Base-by-base conservation (phyloP, 2,113 vertebrate species). In the Istiophorus platypterus region DNA sequence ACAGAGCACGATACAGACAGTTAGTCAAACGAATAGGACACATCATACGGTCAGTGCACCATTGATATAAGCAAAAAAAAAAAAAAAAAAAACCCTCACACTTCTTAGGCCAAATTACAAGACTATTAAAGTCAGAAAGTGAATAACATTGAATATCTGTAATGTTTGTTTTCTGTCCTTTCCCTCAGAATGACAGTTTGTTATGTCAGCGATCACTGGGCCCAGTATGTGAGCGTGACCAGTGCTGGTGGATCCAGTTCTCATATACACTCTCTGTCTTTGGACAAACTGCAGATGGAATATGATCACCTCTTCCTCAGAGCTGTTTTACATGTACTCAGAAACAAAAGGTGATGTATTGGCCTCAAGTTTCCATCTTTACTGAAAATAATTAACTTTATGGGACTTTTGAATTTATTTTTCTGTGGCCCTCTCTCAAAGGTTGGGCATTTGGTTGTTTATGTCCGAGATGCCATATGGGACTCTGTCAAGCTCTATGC, bases 381-480 rank as follows among this genome's bases (percentile, higher is more conserved):
- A 20, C 37, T 54, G 14, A 2, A 51, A 62, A 14, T 37, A 0
- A n/a, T 84, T 76, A 62, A 29, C n/a, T 39, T 71, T 24, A 11
- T 8, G 22, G 24, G 12, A 5, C 68, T 80, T 39, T 18, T 10
- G 29, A 18, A 12, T 49, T 58, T n/a, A 22, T 57, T 26, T 26
- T n/a, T 26, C 8, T 63, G 20, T 64, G 7, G 22, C 72, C 15
- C 26, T 76, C 22, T 80, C 59, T 69, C 1, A 65, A 92, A 99
- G 98, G 91, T 76, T 99, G 83, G 98, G 98, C 41, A 96, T 99
- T 85, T 99, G 98, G 98, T 94, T 99, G 59, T 99, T 99, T 86
- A 99, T 99, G 98, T 99, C 98, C 0, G 98, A 98, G 93, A 99
- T 99, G 98, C 98, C 98, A 0, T 99, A 97, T 0, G 96, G 96